Evolutionary conservation across 2,888 invertebrate species (phyloP), one percentile per base, ranked within the genome.

Genomic region (Habrosyne pyritoides): DNA sequence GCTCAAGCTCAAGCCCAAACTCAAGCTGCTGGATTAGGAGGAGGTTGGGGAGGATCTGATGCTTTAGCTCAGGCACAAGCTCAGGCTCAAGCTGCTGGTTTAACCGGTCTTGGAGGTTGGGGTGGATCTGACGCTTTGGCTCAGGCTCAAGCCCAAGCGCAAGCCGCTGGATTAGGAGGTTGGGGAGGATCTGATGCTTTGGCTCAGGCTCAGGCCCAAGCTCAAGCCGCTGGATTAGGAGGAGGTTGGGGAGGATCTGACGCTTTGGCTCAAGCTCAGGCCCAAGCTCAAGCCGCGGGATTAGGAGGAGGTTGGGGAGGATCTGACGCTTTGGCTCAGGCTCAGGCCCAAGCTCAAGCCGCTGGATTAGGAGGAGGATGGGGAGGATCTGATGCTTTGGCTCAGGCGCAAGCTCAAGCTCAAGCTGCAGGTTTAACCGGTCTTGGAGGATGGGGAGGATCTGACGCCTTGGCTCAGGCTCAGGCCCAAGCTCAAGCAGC

Each of bases 381-480:
- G 42, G 18, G 42, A 18, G 42, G 42, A 18, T 14, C 26, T 10
- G 21, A 54, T n/a, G 52, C 51, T 56, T 10, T 10, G 8, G 42
- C 42, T 18, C 47, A 55, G 36, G 61, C 65, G 12, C 58, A 58
- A 36, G 62, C 64, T 26, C 57, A 54, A 18, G 42, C 50, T 21
- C 30, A 53, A 51, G 56, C 59, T 22, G 52, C 60, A 52, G 65
- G 33, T 2, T 5, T 42, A 4, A 26, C 21, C 12, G n/a, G n/a
- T n/a, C n/a, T n/a, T n/a, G 33, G 33, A n/a, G 56, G 47, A n/a
- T 22, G 18, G 28, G 28, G 48, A 22, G 28, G 30, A 26, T 22
- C 66, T 0, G 52, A 56, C 49, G 62, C 63, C 14, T 53, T 55
- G 4, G 62, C 60, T 10, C 33, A 53, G 36, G 56, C 64, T 4